Conservation (phyloP, 2,113 vertebrate genomes). For the Poecile atricapillus region DNA sequence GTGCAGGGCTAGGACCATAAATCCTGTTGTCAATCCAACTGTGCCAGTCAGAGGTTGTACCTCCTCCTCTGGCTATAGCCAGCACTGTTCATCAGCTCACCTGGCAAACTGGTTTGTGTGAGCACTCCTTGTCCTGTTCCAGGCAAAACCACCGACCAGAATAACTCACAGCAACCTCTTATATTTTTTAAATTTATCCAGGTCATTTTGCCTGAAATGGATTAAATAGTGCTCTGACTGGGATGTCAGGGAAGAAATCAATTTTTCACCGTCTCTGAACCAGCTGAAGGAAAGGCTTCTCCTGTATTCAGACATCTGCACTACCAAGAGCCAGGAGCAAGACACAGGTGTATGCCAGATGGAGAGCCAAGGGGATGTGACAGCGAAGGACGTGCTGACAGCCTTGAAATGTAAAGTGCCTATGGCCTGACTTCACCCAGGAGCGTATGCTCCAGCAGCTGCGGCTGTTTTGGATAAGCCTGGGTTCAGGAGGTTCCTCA, state of each 20-base stretch:
- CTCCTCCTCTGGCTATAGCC: background rate
- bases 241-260: background rate
- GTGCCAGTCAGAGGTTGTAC: background rate
- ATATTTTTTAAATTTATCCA: background rate
- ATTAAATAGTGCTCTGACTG: background rate
- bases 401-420: background rate
- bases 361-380: background rate
- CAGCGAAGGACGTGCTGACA: conserved; percentile 16
- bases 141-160: background rate
- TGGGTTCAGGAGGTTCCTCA: background rate
- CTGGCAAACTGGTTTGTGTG: background rate
- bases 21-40: background rate
- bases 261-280: background rate
- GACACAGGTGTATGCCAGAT: conserved; percentile 28
- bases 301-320: background rate
- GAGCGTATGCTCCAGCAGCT: background rate
- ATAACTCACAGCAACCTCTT: background rate
- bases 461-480: background rate
- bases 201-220: background rate
- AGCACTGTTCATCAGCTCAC: background rate
- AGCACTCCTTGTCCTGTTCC: background rate
- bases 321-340: background rate
- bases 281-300: background rate
- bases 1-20: background rate
- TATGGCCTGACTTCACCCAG: conserved; percentile 11